A percentile compares a stretch with the other conserved stretches of the same genome.
Evolutionary conservation across 2,888 invertebrate genomes (phyloP).

Genomic region (Lysandra bellargus): DNA sequence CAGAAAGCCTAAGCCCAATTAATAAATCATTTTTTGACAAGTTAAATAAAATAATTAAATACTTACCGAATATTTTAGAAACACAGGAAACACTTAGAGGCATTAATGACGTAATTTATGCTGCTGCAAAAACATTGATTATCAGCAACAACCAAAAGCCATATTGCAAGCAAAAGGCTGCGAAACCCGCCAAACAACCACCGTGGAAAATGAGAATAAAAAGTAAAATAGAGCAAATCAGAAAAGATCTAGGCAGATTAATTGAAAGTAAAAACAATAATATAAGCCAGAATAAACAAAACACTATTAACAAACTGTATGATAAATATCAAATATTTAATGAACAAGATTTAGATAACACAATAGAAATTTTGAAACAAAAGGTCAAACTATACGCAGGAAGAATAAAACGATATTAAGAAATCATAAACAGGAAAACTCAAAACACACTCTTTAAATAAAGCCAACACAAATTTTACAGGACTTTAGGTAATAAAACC

Average conservation of each 20-base stretch:
- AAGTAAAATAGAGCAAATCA: not conserved
- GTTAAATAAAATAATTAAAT: slow-evolving; percentile 27
- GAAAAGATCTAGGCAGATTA: slow-evolving; percentile 12
- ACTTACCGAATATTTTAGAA: slow-evolving; percentile 29
- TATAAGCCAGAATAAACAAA: not conserved
- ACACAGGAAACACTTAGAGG: slow-evolving; percentile 2
- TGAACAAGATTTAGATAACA: slow-evolving; percentile 20
- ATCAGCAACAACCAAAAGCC: slow-evolving; percentile 30
- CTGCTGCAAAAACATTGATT: slow-evolving; percentile 32
- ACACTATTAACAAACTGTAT: slow-evolving; percentile 25
- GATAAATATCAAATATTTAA: slow-evolving; percentile 23
- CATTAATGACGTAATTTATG: not conserved
- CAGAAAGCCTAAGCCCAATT: slow-evolving; percentile 26
- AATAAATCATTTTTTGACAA: slow-evolving; percentile 27
- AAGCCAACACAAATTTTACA: slow-evolving; percentile 27
- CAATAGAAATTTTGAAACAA: slow-evolving; percentile 29
- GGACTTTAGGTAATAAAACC: slow-evolving; percentile 21
- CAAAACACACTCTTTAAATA: slow-evolving; percentile 16
- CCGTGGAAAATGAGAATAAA: slow-evolving; percentile 19
- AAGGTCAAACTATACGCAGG: slow-evolving; percentile 30
- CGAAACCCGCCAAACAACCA: slow-evolving; percentile 23
- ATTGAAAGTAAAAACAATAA: not conserved
- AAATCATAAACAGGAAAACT: not conserved
- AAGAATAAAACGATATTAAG: slow-evolving; percentile 24
- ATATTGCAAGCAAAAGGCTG: not conserved